phyloP scores from a whole-genome alignment of 2,797 vertebrate species.

The Adelosebastes latens region DNA sequence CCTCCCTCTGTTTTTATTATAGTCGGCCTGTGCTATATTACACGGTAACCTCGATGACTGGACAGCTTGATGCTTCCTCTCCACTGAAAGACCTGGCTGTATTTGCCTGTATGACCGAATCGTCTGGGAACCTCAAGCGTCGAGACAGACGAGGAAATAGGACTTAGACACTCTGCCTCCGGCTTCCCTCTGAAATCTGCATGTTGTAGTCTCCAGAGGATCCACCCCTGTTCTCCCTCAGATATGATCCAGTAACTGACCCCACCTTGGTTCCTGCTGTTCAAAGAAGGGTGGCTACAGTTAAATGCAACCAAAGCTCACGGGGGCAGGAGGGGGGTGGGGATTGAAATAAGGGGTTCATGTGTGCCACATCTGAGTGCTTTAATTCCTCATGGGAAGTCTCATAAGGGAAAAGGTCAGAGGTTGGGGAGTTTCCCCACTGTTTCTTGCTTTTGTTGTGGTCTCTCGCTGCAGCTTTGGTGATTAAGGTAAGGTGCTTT shows the following conservation, averaged over 20 bases:
- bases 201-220: conserved; percentile 44
- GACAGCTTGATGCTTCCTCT: conserved; percentile 43
- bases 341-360: conserved; percentile 43
- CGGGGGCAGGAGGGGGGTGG: conserved; percentile 6
- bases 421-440: conserved; percentile 61
- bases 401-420: conserved; percentile 57
- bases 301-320: conserved; percentile 32
- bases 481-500: conserved; percentile 61
- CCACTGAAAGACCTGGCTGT: conserved; percentile 22
- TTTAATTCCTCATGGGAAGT: conserved; percentile 64
- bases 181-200: conserved; percentile 29
- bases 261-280: conserved; percentile 21
- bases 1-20: conserved; percentile 52
- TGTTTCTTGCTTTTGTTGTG: conserved; percentile 66
- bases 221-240: conserved; percentile 20
- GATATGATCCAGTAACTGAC: conserved; percentile 55
- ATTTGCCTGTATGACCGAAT: conserved; percentile 48
- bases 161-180: conserved; percentile 44
- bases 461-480: conserved; percentile 47
- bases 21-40: conserved; percentile 57
- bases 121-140: conserved; percentile 53
- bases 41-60: conserved; percentile 33
- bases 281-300: neutral
- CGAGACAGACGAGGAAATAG: conserved; percentile 65
- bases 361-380: conserved; percentile 64